Base-by-base conservation (phyloP, 2,888 invertebrate genomes). In the Chrysolina oricalcia region DNA sequence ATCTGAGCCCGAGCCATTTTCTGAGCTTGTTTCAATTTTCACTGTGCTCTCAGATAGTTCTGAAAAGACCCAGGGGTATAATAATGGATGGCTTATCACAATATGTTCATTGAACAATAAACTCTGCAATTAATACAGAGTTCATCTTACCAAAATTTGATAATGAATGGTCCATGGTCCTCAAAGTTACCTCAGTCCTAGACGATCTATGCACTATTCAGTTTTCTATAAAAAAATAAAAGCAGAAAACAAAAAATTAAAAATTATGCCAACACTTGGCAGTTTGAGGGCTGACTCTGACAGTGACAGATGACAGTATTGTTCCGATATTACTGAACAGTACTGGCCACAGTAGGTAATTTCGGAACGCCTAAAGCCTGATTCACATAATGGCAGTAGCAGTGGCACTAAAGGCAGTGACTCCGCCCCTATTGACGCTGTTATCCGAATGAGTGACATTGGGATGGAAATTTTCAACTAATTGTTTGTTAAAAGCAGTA, bases 1-100 rank as follows among this genome's bases (percentile, higher is more conserved):
- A 70, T 88, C 88, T 50, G 88, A 88, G 11, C 88, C 88, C 27
- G 88, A 88, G 10, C 88, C 87, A 77, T 86, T 86, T 68, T 85
- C 86, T 56, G 86, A 86, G 81, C 88, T 87, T 48, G 87, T 85
- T 64, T 84, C 87, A 69, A 85, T 82, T 79, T 86, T 86, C 40
- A 86, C 80, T 23, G 87, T 87, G 78, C 88, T 88, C 50, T 87
- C 88, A 11, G 85, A 85, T 72, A 88, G 78, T 80, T 88, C 89
- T 89, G 73, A 71, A 85, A 84, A 67, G 59, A 11, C 19, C n/a
- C n/a, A 66, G 10, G 6, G 21, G 35, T 35, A 40, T 56, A 15
- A n/a, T 8, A 8, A 69, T 19, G 21, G 40, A 10, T 50, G 6
- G 6, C 19, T n/a, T 21, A 9, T 43, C 35, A 35, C 66, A 66